Evolutionary conservation across 2,797 vertebrate genomes (phyloP), one percentile per base, ranked within the genome.

Genomic region (Megaceryle alcyon): DNA sequence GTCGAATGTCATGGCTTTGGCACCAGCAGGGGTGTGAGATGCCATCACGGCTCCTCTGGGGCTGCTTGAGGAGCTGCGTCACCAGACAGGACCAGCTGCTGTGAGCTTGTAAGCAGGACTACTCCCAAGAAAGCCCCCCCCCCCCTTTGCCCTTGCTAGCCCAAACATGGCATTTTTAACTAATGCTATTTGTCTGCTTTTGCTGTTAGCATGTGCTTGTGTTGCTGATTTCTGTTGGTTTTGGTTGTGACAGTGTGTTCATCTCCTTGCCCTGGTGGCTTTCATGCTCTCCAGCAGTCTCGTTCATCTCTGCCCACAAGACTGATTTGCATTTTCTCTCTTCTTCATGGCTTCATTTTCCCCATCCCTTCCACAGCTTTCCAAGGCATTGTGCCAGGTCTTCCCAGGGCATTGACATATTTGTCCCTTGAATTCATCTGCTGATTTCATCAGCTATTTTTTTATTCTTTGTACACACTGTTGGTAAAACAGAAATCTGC

Each of bases 51-150:
- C 59, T 75, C 71, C 20, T 57, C 39, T 7, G 15, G n/a, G 79
- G 73, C 41, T 73, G 21, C n/a, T 25, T 6, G 59, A 60, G 48
- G 71, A 82, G 78, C 72, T 0, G 1, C 0, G 14, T 35, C 12
- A 14, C 12, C 2, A 1, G 35, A 15, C 33, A 14, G 44, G 61
- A 26, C 15, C 59, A 33, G 66, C 75, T 85, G 51, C 65, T 2
- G 1, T 1, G 5, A n/a, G 48, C 35, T n/a, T 59, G 63, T 22
- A 57, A 82, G 86, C 43, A 21, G 46, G n/a, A 15, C 39, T 41
- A 4, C 6, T 26, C 22, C 11, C 31, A 19, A 12, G 53, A 70
- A 76, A 79, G 15, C 46, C 26, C 6, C 35, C 20, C 6, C 35
- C 20, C 28, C 13, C 46, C 46, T 14, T 13, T 33, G 10, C 26